A percentile compares a stretch with the other conserved stretches of the same genome.
Conservation (phyloP, 2,113 vertebrate species). For the Pseudonaja textilis region DNA sequence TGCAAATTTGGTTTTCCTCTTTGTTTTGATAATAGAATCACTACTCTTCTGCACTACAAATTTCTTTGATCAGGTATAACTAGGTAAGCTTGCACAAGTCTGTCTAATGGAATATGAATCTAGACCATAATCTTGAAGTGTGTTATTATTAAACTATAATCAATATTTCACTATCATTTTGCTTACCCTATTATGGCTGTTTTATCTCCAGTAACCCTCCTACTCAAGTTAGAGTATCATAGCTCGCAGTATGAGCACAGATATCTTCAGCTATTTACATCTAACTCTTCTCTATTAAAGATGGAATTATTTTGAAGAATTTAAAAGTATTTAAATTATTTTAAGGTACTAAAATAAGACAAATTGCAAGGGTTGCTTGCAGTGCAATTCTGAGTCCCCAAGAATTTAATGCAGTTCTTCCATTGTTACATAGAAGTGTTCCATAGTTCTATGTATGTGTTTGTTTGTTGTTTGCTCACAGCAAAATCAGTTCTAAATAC, state of each 20-base stretch:
- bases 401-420: not conserved
- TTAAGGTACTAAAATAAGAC: not conserved
- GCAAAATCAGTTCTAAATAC: not conserved
- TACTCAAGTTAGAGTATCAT: not conserved
- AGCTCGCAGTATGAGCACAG: not conserved
- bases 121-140: not conserved
- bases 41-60: not conserved
- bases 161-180: not conserved
- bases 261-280: not conserved
- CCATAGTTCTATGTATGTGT: not conserved
- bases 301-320: not conserved
- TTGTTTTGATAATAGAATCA: not conserved
- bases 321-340: too few relatives aligned
- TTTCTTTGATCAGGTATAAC: not conserved
- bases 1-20: not conserved
- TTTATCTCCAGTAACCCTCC: not conserved
- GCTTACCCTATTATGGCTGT: not conserved
- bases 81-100: not conserved
- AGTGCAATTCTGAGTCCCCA: not conserved
- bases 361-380: not conserved
- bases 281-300: not conserved
- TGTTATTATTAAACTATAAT: not conserved
- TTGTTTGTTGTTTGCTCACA: not conserved
- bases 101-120: not conserved
- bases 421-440: not conserved